These are phyloP conservation scores for Phymatocera aterrima DNA, from an alignment of 2,888 invertebrate genomes.

Conservation along the genomic window DNA sequence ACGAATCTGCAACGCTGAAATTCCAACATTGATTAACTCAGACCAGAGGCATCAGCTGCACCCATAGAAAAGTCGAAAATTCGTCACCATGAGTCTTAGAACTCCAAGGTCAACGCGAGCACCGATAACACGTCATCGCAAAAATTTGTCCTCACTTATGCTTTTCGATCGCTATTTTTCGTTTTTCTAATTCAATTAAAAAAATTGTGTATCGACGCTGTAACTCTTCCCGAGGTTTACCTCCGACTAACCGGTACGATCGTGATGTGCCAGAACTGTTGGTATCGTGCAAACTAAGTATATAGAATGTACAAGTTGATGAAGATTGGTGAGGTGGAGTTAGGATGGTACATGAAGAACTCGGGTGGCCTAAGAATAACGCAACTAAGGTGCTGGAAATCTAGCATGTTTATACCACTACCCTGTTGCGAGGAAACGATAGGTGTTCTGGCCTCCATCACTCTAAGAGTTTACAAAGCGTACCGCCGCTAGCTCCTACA, in stretches of 20 bases:
- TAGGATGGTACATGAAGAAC: slow-evolving; percentile 16
- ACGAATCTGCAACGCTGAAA: background rate
- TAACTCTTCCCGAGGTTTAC: slow-evolving; percentile 31
- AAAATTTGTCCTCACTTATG: background rate
- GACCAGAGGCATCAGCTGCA: background rate
- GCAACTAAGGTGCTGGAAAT: slow-evolving; percentile 52
- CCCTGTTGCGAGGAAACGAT: slow-evolving; percentile 49
- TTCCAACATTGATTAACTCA: background rate
- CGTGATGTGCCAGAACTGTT: slow-evolving; percentile 4
- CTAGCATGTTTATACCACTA: slow-evolving; percentile 60
- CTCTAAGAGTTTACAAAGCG: slow-evolving; percentile 60
- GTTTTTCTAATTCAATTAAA: background rate
- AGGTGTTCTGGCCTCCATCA: slow-evolving; percentile 66
- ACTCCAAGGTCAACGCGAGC: background rate
- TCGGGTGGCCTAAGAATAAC: slow-evolving; percentile 59
- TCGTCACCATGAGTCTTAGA: background rate
- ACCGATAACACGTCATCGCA: background rate
- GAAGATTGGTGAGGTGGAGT: slow-evolving; percentile 41
- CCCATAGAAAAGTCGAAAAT: background rate
- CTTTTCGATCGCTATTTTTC: background rate
- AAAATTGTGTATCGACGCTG: background rate
- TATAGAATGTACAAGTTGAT: slow-evolving; percentile 39
- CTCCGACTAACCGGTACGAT: slow-evolving; percentile 28
- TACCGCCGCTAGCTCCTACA: slow-evolving; percentile 33
- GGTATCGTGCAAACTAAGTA: slow-evolving; percentile 26